Percentiles rank a stretch among this genome's conserved stretches.
Conservation (phyloP, 2,113 vertebrate species). For the Ginglymostoma cirratum region DNA sequence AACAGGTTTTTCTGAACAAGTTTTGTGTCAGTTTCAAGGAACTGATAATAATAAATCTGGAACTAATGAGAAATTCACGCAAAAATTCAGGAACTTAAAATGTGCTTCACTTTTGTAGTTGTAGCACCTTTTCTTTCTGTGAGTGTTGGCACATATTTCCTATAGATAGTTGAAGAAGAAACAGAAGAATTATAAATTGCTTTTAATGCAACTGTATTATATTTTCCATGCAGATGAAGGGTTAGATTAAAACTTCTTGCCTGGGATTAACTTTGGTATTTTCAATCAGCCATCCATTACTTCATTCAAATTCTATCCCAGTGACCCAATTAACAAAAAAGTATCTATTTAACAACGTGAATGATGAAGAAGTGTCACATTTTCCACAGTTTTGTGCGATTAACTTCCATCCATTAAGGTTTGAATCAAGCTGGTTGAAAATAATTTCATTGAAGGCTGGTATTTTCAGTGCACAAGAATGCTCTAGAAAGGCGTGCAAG, state of each 20-base stretch:
- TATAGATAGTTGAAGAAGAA: background rate
- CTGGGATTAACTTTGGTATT: background rate
- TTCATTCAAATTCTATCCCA: background rate
- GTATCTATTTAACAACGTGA: background rate
- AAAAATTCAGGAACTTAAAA: background rate
- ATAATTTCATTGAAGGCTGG: background rate
- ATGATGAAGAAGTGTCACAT: background rate
- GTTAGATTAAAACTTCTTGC: background rate
- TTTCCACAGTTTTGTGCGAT: background rate
- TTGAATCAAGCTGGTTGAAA: background rate
- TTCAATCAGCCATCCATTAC: background rate
- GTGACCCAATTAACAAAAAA: background rate
- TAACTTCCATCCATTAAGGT: background rate
- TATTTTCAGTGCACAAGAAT: background rate
- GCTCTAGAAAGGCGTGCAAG: background rate
- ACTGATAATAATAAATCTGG: background rate
- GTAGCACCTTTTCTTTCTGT: background rate
- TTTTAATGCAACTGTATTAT: background rate
- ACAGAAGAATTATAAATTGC: background rate
- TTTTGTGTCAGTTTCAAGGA: background rate
- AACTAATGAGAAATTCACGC: background rate
- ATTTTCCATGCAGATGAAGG: background rate
- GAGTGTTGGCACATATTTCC: background rate
- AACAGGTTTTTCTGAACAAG: background rate
- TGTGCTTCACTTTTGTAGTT: background rate